A percentile compares a stretch with the other conserved stretches of the same genome.
These are phyloP conservation scores for Morpho deidamia DNA, from an alignment of 2,888 invertebrate genomes.

Conservation along the genomic window DNA sequence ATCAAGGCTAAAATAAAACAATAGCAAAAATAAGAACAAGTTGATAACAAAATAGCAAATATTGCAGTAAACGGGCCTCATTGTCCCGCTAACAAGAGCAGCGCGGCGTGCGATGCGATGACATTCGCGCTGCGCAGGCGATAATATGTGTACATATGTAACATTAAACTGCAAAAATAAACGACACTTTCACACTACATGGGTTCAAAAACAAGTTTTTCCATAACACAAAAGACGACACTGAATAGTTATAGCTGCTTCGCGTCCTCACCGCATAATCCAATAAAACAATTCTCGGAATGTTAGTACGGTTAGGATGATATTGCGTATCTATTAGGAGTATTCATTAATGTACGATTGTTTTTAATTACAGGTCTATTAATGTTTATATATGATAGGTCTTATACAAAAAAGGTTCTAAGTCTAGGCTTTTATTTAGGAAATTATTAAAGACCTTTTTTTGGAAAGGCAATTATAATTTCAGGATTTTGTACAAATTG, in stretches of 20 bases:
- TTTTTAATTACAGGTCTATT: too few relatives aligned
- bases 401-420: too few relatives aligned
- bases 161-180: slow-evolving; percentile 78
- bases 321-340: slow-evolving; percentile 25
- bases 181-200: slow-evolving; percentile 77
- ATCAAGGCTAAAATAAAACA: slow-evolving; percentile 1
- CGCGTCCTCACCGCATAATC: slow-evolving; percentile 75
- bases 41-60: slow-evolving; percentile 41
- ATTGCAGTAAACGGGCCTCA: slow-evolving; percentile 41
- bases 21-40: slow-evolving; percentile 22
- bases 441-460: too few relatives aligned
- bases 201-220: slow-evolving; percentile 79
- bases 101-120: slow-evolving; percentile 46
- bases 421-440: too few relatives aligned
- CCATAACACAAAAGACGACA: slow-evolving; percentile 79
- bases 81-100: slow-evolving; percentile 59
- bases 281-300: slow-evolving; percentile 77
- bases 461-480: too few relatives aligned
- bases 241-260: slow-evolving; percentile 79
- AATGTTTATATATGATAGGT: too few relatives aligned
- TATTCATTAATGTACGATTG: neutral
- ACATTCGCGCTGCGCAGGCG: slow-evolving; percentile 61
- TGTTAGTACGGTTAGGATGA: slow-evolving; percentile 68
- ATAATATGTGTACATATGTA: slow-evolving; percentile 79
- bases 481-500: too few relatives aligned